phyloP scores from a whole-genome alignment of 2,113 vertebrate genomes.

The Nannobrachium achirus region DNA sequence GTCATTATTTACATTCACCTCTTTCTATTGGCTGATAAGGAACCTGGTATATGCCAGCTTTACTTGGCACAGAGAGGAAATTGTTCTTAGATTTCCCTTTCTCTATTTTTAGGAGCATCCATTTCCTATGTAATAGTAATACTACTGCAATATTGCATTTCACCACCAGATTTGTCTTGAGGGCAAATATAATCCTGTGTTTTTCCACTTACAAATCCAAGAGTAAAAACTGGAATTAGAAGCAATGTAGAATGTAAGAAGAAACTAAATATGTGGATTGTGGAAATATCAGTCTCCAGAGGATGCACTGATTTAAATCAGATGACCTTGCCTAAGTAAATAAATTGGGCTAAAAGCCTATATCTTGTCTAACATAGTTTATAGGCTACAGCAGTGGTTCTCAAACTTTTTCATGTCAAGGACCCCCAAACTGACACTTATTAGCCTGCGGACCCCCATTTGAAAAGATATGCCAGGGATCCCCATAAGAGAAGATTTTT shows the following conservation, averaged over 20 bases:
- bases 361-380: too few species aligned
- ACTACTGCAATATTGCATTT: conserved; percentile 38
- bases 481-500: too few species aligned
- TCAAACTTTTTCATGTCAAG: too few species aligned
- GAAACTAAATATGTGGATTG: too few species aligned
- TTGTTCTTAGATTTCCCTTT: conserved; percentile 46
- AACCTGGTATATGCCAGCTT: conserved; percentile 23
- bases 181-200: neutral
- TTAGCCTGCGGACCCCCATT: too few species aligned
- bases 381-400: too few species aligned
- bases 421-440: too few species aligned
- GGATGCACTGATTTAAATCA: too few species aligned
- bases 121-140: conserved; percentile 35
- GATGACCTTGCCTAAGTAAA: too few species aligned
- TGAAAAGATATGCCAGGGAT: too few species aligned
- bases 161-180: conserved; percentile 14
- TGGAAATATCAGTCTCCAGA: too few species aligned
- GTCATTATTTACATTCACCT: conserved; percentile 40
- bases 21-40: conserved; percentile 11
- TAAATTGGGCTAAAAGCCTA: too few species aligned
- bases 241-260: neutral
- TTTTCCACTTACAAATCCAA: conserved; percentile 12
- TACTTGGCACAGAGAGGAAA: conserved; percentile 46
- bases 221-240: conserved; percentile 22
- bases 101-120: conserved; percentile 59